phyloP scores from a whole-genome alignment of 2,113 vertebrate species.

The Casuarius casuarius region DNA sequence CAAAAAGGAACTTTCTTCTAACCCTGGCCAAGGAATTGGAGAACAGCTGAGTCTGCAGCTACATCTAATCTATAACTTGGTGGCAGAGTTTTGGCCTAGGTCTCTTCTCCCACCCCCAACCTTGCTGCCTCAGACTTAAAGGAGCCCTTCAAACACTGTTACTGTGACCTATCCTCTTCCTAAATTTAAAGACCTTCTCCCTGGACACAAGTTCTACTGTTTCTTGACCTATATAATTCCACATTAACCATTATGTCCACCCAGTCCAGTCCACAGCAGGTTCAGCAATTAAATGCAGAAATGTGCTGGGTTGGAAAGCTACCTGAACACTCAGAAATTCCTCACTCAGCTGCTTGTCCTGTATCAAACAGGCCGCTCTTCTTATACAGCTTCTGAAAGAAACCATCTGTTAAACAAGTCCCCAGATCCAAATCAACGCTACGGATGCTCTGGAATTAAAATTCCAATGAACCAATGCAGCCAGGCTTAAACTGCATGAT shows the following conservation, averaged over 20 bases:
- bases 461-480: background rate
- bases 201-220: background rate
- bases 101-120: background rate
- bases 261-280: background rate
- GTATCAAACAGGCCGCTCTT: constrained; percentile 3
- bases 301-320: background rate
- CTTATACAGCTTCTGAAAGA: constrained; percentile 19
- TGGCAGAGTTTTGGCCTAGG: background rate
- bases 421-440: constrained; percentile 44
- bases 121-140: background rate
- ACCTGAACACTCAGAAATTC: background rate
- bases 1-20: background rate
- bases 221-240: background rate
- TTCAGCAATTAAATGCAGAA: background rate
- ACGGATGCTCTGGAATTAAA: constrained; percentile 8
- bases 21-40: background rate
- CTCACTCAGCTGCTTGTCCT: background rate
- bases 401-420: constrained; percentile 57
- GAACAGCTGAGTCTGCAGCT: background rate
- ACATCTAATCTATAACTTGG: background rate
- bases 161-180: background rate
- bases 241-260: background rate
- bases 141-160: background rate
- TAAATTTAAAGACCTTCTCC: background rate
- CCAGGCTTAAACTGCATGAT: constrained; percentile 25